A percentile compares a stretch with the other conserved stretches of the same genome.
Conservation (phyloP, 1,140 invertebrate genomes). For the Laupala kohalensis region DNA sequence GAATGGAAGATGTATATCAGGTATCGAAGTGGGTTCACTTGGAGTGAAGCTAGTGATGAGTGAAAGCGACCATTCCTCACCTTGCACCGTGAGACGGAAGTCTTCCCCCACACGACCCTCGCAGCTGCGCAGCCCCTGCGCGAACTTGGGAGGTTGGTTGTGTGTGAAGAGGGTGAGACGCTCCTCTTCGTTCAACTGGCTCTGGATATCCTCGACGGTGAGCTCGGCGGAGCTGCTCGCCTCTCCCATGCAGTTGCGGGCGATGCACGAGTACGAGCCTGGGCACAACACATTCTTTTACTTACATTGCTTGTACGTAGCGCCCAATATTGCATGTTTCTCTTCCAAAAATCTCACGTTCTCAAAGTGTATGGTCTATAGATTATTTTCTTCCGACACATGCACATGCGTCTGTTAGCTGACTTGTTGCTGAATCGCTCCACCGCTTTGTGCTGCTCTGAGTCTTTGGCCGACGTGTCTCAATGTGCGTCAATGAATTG, state of each 20-base stretch:
- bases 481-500: too few relatives aligned
- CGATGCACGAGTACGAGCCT: slow-evolving; percentile 84
- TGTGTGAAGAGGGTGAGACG: slow-evolving; percentile 55
- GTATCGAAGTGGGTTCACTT: not conserved
- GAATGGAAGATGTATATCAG: not conserved
- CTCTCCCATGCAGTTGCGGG: slow-evolving; percentile 82
- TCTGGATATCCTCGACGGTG: slow-evolving; percentile 80
- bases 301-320: too few relatives aligned
- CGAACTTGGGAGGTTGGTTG: slow-evolving; percentile 69
- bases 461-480: too few relatives aligned
- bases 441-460: too few relatives aligned
- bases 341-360: too few relatives aligned
- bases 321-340: too few relatives aligned
- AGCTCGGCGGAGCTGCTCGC: slow-evolving; percentile 72
- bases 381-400: too few relatives aligned
- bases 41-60: not conserved
- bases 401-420: too few relatives aligned
- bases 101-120: slow-evolving; percentile 70
- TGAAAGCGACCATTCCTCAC: slow-evolving; percentile 26
- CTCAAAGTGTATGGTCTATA: too few relatives aligned
- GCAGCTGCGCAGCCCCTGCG: slow-evolving; percentile 64
- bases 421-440: too few relatives aligned
- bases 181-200: slow-evolving; percentile 77
- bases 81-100: slow-evolving; percentile 67
- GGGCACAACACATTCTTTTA: too few relatives aligned